Conservation (phyloP, 2,888 invertebrate genomes). For the Leptarthrus brevirostris region DNA sequence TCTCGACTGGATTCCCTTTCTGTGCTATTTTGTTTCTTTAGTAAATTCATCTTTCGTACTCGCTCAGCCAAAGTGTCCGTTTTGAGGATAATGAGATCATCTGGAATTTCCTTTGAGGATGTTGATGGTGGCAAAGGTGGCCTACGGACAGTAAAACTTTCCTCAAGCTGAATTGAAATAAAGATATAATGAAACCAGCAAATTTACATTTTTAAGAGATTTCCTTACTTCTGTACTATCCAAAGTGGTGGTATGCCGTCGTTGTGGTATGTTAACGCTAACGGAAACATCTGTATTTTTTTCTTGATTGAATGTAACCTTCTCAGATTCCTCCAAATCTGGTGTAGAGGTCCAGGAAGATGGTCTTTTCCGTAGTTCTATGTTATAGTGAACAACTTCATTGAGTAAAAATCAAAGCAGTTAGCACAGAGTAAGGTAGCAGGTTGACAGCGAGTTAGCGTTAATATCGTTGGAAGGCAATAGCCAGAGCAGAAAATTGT, state of each 20-base stretch:
- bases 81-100: constrained; percentile 73
- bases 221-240: constrained; percentile 64
- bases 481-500: constrained; percentile 6
- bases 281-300: constrained; percentile 74
- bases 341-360: constrained; percentile 86
- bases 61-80: constrained; percentile 77
- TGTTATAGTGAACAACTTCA: constrained; percentile 67
- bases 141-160: constrained; percentile 68
- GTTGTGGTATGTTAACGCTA: constrained; percentile 76
- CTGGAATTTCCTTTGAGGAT: constrained; percentile 64
- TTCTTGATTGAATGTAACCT: constrained; percentile 40
- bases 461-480: constrained; percentile 5
- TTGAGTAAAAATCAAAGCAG: constrained; percentile 4
- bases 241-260: constrained; percentile 73
- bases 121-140: constrained; percentile 71
- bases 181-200: background rate
- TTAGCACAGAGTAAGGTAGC: background rate
- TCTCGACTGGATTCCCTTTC: constrained; percentile 61
- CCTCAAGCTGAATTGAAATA: constrained; percentile 62
- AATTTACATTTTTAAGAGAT: background rate
- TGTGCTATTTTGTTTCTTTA: constrained; percentile 67
- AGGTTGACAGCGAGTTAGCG: constrained; percentile 22
- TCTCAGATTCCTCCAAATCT: constrained; percentile 73
- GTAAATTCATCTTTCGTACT: constrained; percentile 74
- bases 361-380: constrained; percentile 66